Evolutionary conservation across 92 coral and sea anemone genomes (phyloP).

Genomic region (Paragorgia papillata): DNA sequence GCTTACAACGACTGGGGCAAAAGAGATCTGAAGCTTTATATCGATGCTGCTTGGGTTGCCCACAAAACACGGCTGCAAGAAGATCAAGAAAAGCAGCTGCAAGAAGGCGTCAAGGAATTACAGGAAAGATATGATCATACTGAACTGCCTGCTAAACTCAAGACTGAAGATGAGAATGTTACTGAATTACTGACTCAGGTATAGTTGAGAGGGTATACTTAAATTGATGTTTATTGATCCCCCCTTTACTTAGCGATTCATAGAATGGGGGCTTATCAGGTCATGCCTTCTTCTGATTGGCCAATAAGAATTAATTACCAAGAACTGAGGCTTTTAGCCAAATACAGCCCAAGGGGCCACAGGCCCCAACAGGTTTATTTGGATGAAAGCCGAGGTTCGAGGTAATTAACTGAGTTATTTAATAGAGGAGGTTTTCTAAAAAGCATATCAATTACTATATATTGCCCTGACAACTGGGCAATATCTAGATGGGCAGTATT

Average conservation of each 20-base stretch:
- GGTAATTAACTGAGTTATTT: too few relatives aligned
- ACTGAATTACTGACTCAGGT: constrained; percentile 88
- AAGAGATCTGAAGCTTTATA: constrained; percentile 92
- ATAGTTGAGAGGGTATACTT: background rate
- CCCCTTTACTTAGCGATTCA: background rate
- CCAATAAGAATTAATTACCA: too few relatives aligned
- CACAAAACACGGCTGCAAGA: constrained; percentile 96
- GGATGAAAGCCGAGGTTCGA: too few relatives aligned
- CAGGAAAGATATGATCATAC: constrained; percentile 79
- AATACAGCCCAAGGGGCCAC: too few relatives aligned
- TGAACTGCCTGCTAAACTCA: constrained; percentile 86
- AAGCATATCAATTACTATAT: too few relatives aligned
- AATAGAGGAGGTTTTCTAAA: too few relatives aligned
- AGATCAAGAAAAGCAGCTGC: constrained; percentile 75
- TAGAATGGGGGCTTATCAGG: too few relatives aligned
- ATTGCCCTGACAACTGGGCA: too few relatives aligned
- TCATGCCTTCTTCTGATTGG: too few relatives aligned
- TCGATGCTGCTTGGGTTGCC: constrained; percentile 99
- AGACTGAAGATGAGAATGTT: constrained; percentile 87
- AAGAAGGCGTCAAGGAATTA: constrained; percentile 73
- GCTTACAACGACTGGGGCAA: constrained; percentile 99
- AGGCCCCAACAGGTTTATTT: too few relatives aligned
- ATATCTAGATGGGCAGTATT: too few relatives aligned
- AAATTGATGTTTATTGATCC: background rate
- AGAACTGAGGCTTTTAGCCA: too few relatives aligned